Conservation (phyloP, 2,797 vertebrate genomes). For the Acrossocheilus fasciatus region DNA sequence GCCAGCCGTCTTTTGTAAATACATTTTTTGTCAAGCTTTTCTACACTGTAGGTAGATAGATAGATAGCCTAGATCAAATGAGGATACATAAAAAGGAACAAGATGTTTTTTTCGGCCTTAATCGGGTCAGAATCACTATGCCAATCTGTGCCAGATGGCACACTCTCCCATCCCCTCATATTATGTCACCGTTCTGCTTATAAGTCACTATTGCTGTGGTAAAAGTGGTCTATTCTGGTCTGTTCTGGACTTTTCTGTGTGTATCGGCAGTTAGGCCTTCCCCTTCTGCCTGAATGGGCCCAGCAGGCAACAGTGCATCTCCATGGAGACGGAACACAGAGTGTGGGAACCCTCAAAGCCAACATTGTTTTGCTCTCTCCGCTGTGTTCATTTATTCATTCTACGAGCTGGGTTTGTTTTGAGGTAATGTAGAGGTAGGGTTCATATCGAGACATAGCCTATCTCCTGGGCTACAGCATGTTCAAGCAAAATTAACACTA, state of each 20-base stretch:
- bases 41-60: background rate
- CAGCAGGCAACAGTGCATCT: constrained; percentile 77
- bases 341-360: constrained; percentile 75
- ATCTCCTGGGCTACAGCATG: constrained; percentile 31
- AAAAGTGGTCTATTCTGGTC: constrained; percentile 30
- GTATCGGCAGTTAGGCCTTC: constrained; percentile 62
- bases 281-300: constrained; percentile 74
- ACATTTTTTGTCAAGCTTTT: background rate
- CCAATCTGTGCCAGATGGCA: constrained; percentile 14
- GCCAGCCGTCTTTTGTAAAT: background rate
- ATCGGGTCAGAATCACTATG: constrained; percentile 13
- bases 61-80: background rate
- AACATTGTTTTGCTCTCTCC: constrained; percentile 66
- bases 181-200: background rate
- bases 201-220: background rate
- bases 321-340: constrained; percentile 78
- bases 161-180: background rate
- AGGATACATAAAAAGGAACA: background rate
- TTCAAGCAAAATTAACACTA: constrained; percentile 10
- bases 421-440: constrained; percentile 18
- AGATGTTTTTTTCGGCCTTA: background rate
- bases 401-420: constrained; percentile 50
- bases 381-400: constrained; percentile 66
- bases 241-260: constrained; percentile 54
- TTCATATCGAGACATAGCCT: background rate